A percentile compares a stretch with the other conserved stretches of the same genome.
Evolutionary conservation across 2,113 vertebrate genomes (phyloP).

Genomic region (Smithornis capensis): DNA sequence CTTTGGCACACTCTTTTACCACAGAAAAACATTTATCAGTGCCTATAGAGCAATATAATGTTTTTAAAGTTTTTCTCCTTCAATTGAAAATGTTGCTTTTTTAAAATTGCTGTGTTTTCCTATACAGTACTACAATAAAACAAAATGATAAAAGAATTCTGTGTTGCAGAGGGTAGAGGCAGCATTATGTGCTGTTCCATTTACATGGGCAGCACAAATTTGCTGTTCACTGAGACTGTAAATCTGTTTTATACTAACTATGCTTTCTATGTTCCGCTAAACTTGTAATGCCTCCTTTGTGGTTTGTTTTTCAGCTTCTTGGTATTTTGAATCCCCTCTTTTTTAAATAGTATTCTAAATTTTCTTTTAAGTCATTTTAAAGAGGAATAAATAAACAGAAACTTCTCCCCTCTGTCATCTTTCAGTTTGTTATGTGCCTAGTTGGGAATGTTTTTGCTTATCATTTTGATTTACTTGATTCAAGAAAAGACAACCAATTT

Average conservation of each 20-base stretch:
- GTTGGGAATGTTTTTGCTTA: neutral
- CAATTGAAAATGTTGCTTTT: neutral
- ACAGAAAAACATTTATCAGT: slow-evolving; percentile 6
- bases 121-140: neutral
- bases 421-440: neutral
- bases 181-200: slow-evolving; percentile 32
- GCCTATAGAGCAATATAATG: slow-evolving; percentile 39
- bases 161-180: slow-evolving; percentile 48
- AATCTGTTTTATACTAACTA: slow-evolving; percentile 60
- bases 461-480: neutral
- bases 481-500: neutral
- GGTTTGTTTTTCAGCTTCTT: slow-evolving; percentile 37
- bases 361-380: slow-evolving; percentile 55
- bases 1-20: slow-evolving; percentile 7
- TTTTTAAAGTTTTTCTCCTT: slow-evolving; percentile 41
- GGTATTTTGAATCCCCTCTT: neutral
- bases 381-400: slow-evolving; percentile 45
- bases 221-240: slow-evolving; percentile 46
- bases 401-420: neutral
- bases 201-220: slow-evolving; percentile 16
- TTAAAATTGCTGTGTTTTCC: slow-evolving; percentile 20
- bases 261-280: slow-evolving; percentile 52
- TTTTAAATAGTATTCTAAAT: slow-evolving; percentile 32
- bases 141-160: neutral
- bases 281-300: slow-evolving; percentile 40